A percentile compares a stretch with the other conserved stretches of the same genome.
phyloP scores from a whole-genome alignment of 2,888 invertebrate genomes.

The Andrena bicolor region DNA sequence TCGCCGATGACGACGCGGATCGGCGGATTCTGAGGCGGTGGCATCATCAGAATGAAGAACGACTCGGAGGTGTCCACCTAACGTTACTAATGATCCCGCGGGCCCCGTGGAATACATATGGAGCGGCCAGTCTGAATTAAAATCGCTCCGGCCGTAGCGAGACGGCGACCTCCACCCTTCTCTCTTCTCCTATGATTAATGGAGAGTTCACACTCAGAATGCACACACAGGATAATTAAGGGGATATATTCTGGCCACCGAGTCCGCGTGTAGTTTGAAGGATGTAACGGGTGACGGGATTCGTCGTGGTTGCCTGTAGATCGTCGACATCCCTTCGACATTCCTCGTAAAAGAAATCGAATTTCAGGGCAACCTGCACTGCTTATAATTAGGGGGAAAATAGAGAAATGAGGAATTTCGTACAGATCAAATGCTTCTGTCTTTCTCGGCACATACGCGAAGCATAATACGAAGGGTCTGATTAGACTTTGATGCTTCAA shows the following conservation, averaged over 20 bases:
- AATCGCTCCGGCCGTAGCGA: constrained; percentile 81
- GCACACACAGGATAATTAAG: constrained; percentile 85
- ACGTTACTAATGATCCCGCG: constrained; percentile 84
- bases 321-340: neutral
- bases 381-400: neutral
- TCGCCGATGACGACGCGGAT: constrained; percentile 75
- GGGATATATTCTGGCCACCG: constrained; percentile 85
- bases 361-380: too few relatives aligned
- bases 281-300: constrained; percentile 82
- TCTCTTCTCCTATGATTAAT: constrained; percentile 84
- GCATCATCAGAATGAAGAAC: constrained; percentile 84
- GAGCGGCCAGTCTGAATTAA: constrained; percentile 84
- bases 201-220: constrained; percentile 85
- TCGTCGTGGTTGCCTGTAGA: constrained; percentile 26
- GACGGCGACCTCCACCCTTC: constrained; percentile 78
- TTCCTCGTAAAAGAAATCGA: neutral
- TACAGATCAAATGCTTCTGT: neutral
- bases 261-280: constrained; percentile 81
- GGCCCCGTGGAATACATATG: constrained; percentile 83
- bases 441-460: neutral
- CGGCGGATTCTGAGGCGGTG: constrained; percentile 76
- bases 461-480: neutral
- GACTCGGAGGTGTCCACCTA: constrained; percentile 83
- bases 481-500: neutral
- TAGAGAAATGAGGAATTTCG: neutral